Evolutionary conservation across 2,888 invertebrate species (phyloP), one percentile per base, ranked within the genome.

Genomic region (Theristus sp.): DNA sequence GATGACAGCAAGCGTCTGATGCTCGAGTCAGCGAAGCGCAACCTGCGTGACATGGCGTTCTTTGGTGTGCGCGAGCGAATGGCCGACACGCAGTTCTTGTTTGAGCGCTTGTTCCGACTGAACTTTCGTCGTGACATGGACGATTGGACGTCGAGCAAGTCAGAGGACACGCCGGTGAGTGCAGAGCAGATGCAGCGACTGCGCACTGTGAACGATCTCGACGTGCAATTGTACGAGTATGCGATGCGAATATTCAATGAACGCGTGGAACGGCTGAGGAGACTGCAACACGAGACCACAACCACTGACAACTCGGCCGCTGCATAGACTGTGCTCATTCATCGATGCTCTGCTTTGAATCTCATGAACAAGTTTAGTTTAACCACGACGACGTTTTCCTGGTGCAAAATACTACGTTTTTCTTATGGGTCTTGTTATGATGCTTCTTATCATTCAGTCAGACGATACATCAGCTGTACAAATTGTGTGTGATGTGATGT

Each of bases 11-110:
- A 89, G 71, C 80, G 84, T 60, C 84, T 91, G 57, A 84, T 98
- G 82, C 79, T 98, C 65, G 86, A 87, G 46, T 93, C 91, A 71
- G 98, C 98, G 60, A 94, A 94, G 78, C 82, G 85, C 66, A 98
- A 98, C 78, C 80, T 98, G 62, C 3, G 24, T 1, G 65, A 70
- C 53, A 89, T 98, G 89, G 87, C 94, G 60, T 98, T 89, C 77
- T 96, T 96, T 76, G 96, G 94, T 65, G 82, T 98, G 65, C 91
- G 93, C 10, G 98, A 98, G 78, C 84, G 83, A 77, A 94, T 96
- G 78, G 86, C 86, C 22, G 70, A 70, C 55, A 68, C 76, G 13
- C 78, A 78, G 65, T 68, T 66, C 57, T 65, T 91, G 67, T 93
- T 93, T 75, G 91, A 93, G 74, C 87, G 87, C 77, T 89, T 88